These are phyloP conservation scores for Fregata magnificens DNA, from an alignment of 2,113 vertebrate genomes.

Conservation along the genomic window DNA sequence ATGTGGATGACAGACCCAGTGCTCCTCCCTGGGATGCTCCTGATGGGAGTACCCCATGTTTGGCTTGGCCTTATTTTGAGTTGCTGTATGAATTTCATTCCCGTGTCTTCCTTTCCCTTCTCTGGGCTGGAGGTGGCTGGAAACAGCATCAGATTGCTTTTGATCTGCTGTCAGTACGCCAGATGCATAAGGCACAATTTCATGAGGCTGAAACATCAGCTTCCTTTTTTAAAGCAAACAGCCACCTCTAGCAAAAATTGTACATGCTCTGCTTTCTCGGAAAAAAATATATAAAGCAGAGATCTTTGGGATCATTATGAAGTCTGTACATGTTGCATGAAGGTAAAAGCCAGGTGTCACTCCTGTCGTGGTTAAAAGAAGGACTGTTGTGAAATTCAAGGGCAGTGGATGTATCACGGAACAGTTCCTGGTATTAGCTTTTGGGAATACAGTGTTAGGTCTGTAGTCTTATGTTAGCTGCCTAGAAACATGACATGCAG, in stretches of 20 bases:
- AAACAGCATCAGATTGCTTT: neutral
- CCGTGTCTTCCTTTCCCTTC: neutral
- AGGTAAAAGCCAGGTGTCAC: neutral
- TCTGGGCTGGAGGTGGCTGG: neutral
- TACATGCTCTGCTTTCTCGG: neutral
- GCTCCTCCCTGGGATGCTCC: neutral
- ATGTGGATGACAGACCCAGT: fast-evolving
- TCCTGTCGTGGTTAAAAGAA: neutral
- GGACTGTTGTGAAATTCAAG: neutral
- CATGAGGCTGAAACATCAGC: neutral
- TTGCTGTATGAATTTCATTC: neutral
- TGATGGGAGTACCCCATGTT: neutral
- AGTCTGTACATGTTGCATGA: neutral
- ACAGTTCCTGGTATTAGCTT: neutral
- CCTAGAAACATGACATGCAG: fast-evolving
- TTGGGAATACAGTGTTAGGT: neutral
- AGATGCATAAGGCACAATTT: neutral
- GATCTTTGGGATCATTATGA: neutral
- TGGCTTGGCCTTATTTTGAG: neutral
- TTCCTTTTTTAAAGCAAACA: neutral
- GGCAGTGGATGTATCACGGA: neutral
- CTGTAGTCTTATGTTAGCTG: fast-evolving
- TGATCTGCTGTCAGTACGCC: neutral
- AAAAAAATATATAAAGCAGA: neutral
- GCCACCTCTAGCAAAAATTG: neutral